Evolutionary conservation across 2,797 vertebrate species (phyloP), one percentile per base, ranked within the genome.

Genomic region (Molossus alvarezi): DNA sequence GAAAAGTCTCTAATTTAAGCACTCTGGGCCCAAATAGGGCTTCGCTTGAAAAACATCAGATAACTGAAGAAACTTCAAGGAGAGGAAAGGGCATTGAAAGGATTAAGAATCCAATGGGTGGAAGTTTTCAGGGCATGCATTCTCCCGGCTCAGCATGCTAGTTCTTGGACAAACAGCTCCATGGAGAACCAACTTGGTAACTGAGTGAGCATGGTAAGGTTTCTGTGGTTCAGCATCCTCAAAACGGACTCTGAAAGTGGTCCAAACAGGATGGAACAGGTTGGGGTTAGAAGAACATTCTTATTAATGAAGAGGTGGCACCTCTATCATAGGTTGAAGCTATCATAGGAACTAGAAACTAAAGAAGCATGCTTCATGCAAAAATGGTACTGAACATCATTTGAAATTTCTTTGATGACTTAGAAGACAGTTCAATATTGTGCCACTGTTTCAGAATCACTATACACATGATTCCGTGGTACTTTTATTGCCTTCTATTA

Each of bases 341-440:
- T 82, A 79, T 67, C 27, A 53, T 45, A 94, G 62, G 33, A 77
- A 83, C 25, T 88, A 71, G 77, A 91, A 94, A 94, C 77, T 64
- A 64, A 76, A 33, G 41, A 82, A 64, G 5, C 37, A 45, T 13
- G n/a, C 13, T 86, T 91, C 83, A 71, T 62, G 79, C n/a, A 87
- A 84, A 95, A 88, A 25, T 75, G 60, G 65, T 33, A 84, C 37
- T 76, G 41, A 87, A 69, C 7, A 33, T 51, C 58, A 73, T 67
- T 62, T 65, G 73, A 14, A 29, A 87, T 71, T 77, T 87, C 55
- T 65, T 91, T 58, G 53, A 29, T 82, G 76, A 76, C 75, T 84
- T n/a, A 29, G 53, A 93, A 86, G 29, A 77, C 23, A 76, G 48
- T 62, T 96, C 10, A n/a, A 12, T n/a, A 73, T 25, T 2, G 21